Evolutionary conservation across 2,888 invertebrate genomes (phyloP), one percentile per base, ranked within the genome.

Genomic region (Andrena trimmerana): DNA sequence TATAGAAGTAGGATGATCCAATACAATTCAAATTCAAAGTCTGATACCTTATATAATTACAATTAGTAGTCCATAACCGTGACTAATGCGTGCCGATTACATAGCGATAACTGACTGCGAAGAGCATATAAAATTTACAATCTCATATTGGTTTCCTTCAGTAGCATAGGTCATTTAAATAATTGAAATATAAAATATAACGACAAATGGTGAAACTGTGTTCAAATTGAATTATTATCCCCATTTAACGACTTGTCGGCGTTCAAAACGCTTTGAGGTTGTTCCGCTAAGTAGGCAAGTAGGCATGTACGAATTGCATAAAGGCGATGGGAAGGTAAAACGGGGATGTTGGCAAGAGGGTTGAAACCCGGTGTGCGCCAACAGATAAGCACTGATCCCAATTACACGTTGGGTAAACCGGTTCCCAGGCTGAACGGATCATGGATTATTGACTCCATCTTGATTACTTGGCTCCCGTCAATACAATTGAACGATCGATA

Each of bases 311-410:
- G 78, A 78, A 76, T 72, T 33, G 81, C 82, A 82, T 70, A 62
- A 85, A 83, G 78, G 78, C 76, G 59, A 75, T 69, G 70, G 81
- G 78, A 73, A 76, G 82, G 83, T 66, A 54, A 68, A 72, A 69
- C 62, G 83, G 60, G 71, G 78, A 81, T 78, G 79, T 63, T 68
- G 76, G 78, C 65, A 66, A 72, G 79, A 81, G 84, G 82, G 42
- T 62, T 63, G 78, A 74, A 84, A 87, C 90, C 89, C 83, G 86
- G 92, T 92, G 91, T 92, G 92, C 91, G 86, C 90, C 88, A 90
- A 87, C 88, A 91, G 93, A 93, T 93, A 93, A 94, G 93, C 93
- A 90, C 92, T 91, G 92, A 93, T 93, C 92, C 92, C 91, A 93
- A 93, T 93, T 93, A 93, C 93, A 92, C 88, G 92, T 91, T 87